A percentile compares a stretch with the other conserved stretches of the same genome.
Evolutionary conservation across 2,113 vertebrate species (phyloP).

Genomic region (Plecturocebus donacophilus): DNA sequence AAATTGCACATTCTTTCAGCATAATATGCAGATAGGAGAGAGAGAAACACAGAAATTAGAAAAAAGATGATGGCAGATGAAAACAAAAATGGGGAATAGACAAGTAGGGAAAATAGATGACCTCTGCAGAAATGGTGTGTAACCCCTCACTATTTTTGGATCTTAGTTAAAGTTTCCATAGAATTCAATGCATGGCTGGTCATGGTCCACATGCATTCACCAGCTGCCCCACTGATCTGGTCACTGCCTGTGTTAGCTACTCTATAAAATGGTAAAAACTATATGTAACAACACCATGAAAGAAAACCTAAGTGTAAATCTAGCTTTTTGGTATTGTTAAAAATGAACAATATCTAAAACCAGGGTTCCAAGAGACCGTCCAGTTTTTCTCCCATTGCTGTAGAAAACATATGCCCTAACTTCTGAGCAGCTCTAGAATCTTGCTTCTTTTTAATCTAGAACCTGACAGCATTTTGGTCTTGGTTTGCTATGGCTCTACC

Average conservation of each 20-base stretch:
- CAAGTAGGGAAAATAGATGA: background rate
- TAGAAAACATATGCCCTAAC: background rate
- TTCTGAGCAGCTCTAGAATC: background rate
- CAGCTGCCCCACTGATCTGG: background rate
- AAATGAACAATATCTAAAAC: background rate
- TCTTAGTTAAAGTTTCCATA: background rate
- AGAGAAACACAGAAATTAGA: background rate
- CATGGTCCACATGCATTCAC: background rate
- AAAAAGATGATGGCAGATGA: background rate
- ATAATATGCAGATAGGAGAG: background rate
- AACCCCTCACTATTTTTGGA: background rate
- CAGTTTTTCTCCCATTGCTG: background rate
- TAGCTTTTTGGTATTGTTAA: background rate
- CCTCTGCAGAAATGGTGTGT: background rate
- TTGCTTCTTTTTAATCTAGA: background rate
- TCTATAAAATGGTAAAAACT: background rate
- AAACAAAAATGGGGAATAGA: background rate
- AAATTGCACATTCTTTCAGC: background rate
- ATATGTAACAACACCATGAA: background rate
- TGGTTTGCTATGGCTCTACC: background rate
- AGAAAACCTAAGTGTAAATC: background rate
- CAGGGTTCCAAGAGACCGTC: background rate
- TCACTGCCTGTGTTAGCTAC: background rate
- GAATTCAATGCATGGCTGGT: background rate
- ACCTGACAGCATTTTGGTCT: background rate